Base-by-base conservation (phyloP, 2,113 vertebrate species). In the Lepus timidus region DNA sequence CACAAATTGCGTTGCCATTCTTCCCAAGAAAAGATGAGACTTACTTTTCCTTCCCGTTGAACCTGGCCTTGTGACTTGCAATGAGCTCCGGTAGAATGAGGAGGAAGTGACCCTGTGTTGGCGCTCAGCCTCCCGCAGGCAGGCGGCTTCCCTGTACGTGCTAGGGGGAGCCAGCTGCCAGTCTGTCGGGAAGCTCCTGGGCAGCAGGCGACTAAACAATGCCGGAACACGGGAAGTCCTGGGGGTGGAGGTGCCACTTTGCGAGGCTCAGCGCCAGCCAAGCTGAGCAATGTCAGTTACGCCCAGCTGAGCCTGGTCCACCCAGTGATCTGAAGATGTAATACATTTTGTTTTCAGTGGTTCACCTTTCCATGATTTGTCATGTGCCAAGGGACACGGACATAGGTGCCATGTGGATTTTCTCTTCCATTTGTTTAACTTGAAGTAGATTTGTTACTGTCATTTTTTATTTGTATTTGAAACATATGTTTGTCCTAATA, bases 371-470 rank as follows among this genome's bases (percentile, higher is more conserved):
- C n/a, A 7, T 85, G 23, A 13, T 76, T 88, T 71, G 19, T 85
- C 90, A 74, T 58, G 39, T 6, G 91, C 23, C 29, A 52, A 27
- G 31, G 75, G 44, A 78, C 23, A 68, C 13, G 2, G 10, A 85
- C 80, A n/a, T 14, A 91, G 52, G 5, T 29, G 81, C 52, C 20
- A 9, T 65, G 52, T 61, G 36, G 70, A 44, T 44, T 81, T 92
- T 67, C 12, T 76, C 92, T 80, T 83, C 14, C 19, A 83, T 87
- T 87, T 91, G 52, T 94, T 89, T 36, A 79, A 62, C 31, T 85
- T 52, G 49, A 85, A 52, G 22, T 62, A 8, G 27, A 62, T 67
- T 64, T 33, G 4, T 51, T 49, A 22, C 39, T 74, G 1, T 67
- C 84, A 11, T 82, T 36, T n/a, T 52, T 2, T 51, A 12, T 1